Evolutionary conservation across 2,888 invertebrate genomes (phyloP).

Genomic region (Melanostoma scalare): DNA sequence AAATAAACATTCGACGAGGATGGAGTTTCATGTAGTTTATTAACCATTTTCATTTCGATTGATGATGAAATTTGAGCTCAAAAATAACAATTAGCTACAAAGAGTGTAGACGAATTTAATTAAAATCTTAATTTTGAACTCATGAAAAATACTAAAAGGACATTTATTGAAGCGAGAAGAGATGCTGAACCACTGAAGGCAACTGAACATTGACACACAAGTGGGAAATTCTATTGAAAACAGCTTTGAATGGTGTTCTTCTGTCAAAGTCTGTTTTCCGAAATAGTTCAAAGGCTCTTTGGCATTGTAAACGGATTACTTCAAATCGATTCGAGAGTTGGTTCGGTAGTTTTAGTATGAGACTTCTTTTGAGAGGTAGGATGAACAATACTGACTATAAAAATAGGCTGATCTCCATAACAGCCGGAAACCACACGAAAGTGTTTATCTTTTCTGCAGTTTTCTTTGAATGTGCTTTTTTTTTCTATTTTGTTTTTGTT

Average conservation of each 20-base stretch:
- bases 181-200: no score
- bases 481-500: background rate
- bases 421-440: background rate
- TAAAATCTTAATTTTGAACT: slow-evolving; percentile 18
- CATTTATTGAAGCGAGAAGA: no score
- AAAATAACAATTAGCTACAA: slow-evolving; percentile 8
- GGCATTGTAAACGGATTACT: background rate
- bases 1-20: background rate
- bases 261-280: background rate
- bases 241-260: background rate
- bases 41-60: slow-evolving; percentile 6
- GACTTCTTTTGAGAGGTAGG: background rate
- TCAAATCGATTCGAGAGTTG: background rate
- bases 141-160: no score
- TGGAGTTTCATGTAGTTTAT: background rate
- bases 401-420: slow-evolving; percentile 3
- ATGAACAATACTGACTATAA: background rate
- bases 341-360: background rate
- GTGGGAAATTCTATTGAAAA: no score
- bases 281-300: no score
- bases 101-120: slow-evolving; percentile 29
- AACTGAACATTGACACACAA: no score
- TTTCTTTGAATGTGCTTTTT: background rate
- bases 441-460: slow-evolving; percentile 4
- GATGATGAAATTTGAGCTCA: slow-evolving; percentile 15